Base-by-base conservation (phyloP, 2,888 invertebrate species). In the Alsophila aescularia region DNA sequence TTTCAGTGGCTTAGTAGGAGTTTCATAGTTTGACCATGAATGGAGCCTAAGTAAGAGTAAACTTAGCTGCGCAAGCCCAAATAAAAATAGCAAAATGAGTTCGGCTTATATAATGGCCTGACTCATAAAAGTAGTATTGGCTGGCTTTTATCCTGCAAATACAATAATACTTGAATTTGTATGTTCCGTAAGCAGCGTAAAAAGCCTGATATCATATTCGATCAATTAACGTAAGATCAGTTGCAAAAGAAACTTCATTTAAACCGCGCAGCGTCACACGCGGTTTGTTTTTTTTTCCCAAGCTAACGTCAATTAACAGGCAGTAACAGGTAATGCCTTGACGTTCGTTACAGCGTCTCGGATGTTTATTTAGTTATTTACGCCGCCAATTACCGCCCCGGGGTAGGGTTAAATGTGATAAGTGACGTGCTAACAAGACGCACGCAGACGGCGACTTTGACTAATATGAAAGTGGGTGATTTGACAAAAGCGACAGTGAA, bases 351-450 rank as follows among this genome's bases (percentile, higher is more conserved):
- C 63, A 61, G 56, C 60, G 64, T 61, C 66, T 68, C 61, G 62
- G 64, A 71, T 62, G 60, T 62, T 76, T 77, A 76, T 76, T 77
- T 72, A 67, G 73, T 77, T 78, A 77, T 79, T 79, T 77, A 77
- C 73, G 71, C 59, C 64, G 69, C 75, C 78, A 83, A 83, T 85
- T 84, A 83, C 75, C 58, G 68, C 45, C 16, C 36, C 65, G 51
- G 59, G n/a, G 71, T 71, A 67, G 77, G 78, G 83, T 77, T 81
- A 81, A 57, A 79, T 75, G 76, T 70, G 81, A 76, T 81, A 78
- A 81, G 72, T 79, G 78, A 81, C 67, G 72, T 67, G 70, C 71
- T 77, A 81, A 81, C 73, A 73, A 75, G 73, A 72, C 67, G 72
- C 74, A 73, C 47, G 72, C 61, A 66, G 59, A 53, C 55, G 56